Percentiles rank a stretch among this genome's conserved stretches.
These are phyloP conservation scores for Pseudolaguvia tuberculata DNA, from an alignment of 2,113 vertebrate species.

Conservation along the genomic window DNA sequence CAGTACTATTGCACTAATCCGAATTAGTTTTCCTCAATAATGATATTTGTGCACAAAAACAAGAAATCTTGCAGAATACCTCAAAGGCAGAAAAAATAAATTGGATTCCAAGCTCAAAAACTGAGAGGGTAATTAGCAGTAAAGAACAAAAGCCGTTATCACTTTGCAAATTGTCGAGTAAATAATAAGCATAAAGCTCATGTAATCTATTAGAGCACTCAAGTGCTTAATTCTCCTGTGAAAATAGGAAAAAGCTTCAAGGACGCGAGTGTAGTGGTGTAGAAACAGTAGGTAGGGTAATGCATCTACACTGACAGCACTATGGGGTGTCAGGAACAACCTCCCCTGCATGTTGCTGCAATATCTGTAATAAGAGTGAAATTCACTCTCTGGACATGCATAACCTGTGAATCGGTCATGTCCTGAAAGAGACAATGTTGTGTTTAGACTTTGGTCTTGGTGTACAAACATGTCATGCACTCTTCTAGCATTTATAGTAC, in stretches of 20 bases:
- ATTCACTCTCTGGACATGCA: neutral
- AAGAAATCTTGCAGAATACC: neutral
- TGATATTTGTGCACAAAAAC: neutral
- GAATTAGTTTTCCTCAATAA: neutral
- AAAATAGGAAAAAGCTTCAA: neutral
- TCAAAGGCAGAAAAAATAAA: neutral
- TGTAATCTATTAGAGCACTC: neutral
- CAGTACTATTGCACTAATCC: neutral
- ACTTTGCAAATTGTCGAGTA: neutral
- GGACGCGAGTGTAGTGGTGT: neutral
- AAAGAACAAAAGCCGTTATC: neutral
- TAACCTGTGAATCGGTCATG: neutral
- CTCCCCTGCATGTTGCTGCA: neutral
- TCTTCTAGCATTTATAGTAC: too few relatives aligned
- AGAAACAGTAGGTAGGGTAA: neutral
- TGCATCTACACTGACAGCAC: neutral
- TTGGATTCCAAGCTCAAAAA: neutral
- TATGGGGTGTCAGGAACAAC: neutral
- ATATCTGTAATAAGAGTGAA: constrained; percentile 21
- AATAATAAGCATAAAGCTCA: neutral
- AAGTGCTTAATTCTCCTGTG: neutral
- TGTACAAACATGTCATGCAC: neutral
- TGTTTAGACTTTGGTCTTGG: constrained; percentile 3
- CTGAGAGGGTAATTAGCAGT: constrained; percentile 4
- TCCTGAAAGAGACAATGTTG: neutral